A percentile compares a stretch with the other conserved stretches of the same genome.
Evolutionary conservation across 2,113 vertebrate species (phyloP).

Genomic region (Aphyosemion australe): DNA sequence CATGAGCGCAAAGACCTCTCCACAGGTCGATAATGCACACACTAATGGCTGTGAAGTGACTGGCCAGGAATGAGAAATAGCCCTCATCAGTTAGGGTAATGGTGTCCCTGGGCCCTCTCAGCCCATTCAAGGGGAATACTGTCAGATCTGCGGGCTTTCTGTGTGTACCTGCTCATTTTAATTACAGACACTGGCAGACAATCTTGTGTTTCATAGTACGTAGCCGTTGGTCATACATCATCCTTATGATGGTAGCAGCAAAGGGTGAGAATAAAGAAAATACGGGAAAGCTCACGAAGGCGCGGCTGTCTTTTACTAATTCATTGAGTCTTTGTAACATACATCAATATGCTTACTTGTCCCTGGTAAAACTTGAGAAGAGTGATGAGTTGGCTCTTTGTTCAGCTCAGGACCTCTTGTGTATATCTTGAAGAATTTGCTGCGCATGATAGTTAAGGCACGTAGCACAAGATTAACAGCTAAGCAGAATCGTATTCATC

Average conservation of each 20-base stretch:
- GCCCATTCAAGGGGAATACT: constrained; percentile 72
- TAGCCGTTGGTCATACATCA: constrained; percentile 57
- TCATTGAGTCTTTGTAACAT: constrained; percentile 19
- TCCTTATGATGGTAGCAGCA: constrained; percentile 50
- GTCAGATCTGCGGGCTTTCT: constrained; percentile 65
- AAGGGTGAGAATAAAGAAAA: constrained; percentile 50
- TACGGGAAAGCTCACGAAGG: constrained; percentile 38
- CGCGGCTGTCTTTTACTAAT: constrained; percentile 40
- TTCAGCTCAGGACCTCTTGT: constrained; percentile 15
- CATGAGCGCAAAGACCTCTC: constrained; percentile 69
- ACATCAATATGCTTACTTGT: constrained; percentile 25
- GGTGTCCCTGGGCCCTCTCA: constrained; percentile 76
- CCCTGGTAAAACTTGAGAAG: constrained; percentile 26
- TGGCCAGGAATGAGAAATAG: constrained; percentile 77
- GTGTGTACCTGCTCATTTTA: constrained; percentile 73
- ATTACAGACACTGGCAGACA: constrained; percentile 68
- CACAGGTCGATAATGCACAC: constrained; percentile 77
- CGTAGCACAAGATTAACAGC: constrained; percentile 18
- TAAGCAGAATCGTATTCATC: not conserved
- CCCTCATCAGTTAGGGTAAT: constrained; percentile 82
- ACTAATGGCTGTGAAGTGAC: constrained; percentile 76
- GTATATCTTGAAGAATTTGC: constrained; percentile 17
- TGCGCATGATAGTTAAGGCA: constrained; percentile 1
- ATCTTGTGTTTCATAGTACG: constrained; percentile 63
- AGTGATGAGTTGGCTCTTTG: constrained; percentile 32